A percentile compares a stretch with the other conserved stretches of the same genome.
Evolutionary conservation across 2,797 vertebrate species (phyloP).

Genomic region (Pristis pectinata): DNA sequence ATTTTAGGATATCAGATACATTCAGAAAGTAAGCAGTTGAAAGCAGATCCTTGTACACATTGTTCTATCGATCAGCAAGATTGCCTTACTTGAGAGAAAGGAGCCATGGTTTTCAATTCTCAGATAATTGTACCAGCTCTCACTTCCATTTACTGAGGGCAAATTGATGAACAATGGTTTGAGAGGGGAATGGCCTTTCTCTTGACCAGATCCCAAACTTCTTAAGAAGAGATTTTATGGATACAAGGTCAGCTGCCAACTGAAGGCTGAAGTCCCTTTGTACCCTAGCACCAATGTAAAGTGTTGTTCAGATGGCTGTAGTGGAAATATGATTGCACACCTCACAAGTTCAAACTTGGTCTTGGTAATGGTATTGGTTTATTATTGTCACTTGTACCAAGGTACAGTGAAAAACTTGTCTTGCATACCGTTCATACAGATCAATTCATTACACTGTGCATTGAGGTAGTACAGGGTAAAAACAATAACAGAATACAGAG

Average conservation of each 20-base stretch:
- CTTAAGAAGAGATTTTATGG: neutral
- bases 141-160: neutral
- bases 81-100: neutral
- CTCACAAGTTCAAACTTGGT: conserved; percentile 26
- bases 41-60: neutral
- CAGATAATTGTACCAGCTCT: neutral
- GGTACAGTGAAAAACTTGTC: too few relatives aligned
- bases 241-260: neutral
- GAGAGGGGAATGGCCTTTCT: neutral
- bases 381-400: too few relatives aligned
- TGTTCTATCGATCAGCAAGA: neutral
- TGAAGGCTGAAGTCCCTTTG: neutral
- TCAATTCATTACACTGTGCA: too few relatives aligned
- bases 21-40: neutral
- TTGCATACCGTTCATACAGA: too few relatives aligned
- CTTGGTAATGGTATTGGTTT: too few relatives aligned
- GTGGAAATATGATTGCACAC: neutral
- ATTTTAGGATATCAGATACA: neutral
- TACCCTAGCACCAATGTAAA: neutral
- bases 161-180: neutral
- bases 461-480: too few relatives aligned
- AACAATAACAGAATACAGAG: too few relatives aligned
- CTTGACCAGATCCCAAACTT: neutral
- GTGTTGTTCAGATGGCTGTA: neutral
- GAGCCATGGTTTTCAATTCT: neutral